These are phyloP conservation scores for Himalopsyche anomala DNA, from an alignment of 2,888 invertebrate genomes.

Conservation along the genomic window DNA sequence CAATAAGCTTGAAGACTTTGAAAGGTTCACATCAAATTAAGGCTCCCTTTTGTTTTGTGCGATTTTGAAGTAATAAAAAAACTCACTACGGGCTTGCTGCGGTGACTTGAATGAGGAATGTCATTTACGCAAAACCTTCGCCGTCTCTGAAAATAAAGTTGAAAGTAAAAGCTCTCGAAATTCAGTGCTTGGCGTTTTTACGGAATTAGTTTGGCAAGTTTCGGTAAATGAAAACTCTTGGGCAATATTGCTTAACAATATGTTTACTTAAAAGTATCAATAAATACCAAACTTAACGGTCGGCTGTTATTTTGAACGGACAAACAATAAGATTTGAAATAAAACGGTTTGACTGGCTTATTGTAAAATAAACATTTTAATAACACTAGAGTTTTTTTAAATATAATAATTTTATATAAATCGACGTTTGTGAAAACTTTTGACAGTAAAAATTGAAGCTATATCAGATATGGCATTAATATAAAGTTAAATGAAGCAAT, in stretches of 20 bases:
- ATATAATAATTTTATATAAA: no score
- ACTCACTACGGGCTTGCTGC: neutral
- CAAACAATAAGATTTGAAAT: no score
- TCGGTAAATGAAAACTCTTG: neutral
- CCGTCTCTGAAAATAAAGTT: neutral
- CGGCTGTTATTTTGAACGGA: neutral
- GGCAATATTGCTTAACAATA: neutral
- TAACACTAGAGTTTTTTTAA: no score
- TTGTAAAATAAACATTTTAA: no score
- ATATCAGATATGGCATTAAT: no score
- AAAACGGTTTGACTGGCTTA: no score
- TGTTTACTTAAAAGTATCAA: neutral
- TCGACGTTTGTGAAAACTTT: no score
- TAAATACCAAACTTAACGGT: neutral
- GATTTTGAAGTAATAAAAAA: slow-evolving; percentile 32
- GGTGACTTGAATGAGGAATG: slow-evolving; percentile 34
- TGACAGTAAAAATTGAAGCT: no score
- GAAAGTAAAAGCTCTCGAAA: neutral
- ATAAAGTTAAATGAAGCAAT: no score
- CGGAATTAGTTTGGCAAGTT: slow-evolving; percentile 28
- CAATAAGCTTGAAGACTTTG: slow-evolving; percentile 16
- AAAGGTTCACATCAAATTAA: slow-evolving; percentile 22
- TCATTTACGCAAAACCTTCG: slow-evolving; percentile 3
- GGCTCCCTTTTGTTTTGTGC: slow-evolving; percentile 8
- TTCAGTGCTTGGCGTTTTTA: slow-evolving; percentile 16